Evolutionary conservation across 2,888 invertebrate genomes (phyloP), one percentile per base, ranked within the genome.

Genomic region (Eupithecia pulchellata): DNA sequence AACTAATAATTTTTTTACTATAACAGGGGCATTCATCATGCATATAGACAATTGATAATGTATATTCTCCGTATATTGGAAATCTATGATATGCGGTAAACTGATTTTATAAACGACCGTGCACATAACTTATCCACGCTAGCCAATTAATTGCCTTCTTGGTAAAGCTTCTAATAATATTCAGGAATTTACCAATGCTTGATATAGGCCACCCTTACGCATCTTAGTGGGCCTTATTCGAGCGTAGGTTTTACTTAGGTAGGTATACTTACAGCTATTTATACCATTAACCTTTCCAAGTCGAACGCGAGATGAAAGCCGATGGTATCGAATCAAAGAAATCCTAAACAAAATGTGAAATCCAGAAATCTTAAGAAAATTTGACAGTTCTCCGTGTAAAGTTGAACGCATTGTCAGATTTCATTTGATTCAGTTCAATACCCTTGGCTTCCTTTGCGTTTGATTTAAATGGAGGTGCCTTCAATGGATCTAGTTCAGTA

Each of bases 21-120:
- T n/a, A 52, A 13, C 20, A 52, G 25, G 52, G 52, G 52, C 52
- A 52, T 25, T 52, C 20, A 52, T 52, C 52, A 52, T 52, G 52
- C 52, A 25, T 25, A 52, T 52, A 25, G 20, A 25, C 52, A 1
- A 11, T 52, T 52, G 25, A 52, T 52, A 52, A 25, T 13, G 4
- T 13, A 52, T n/a, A n/a, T n/a, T n/a, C n/a, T n/a, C n/a, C n/a
- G n/a, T n/a, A n/a, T 25, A 13, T 25, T 52, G 25, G 4, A 20
- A 52, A 11, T 52, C 25, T 9, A 25, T 52, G 52, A 52, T 52
- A 13, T 52, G 52, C 20, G 9, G 9, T 47, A 25, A 47, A 25
- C 20, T 20, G 47, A 47, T 25, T 52, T 52, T 25, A 25, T 52
- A 13, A 52, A 52, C 25, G 52, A 25, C 52, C 25, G 20, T 52